Percentiles rank a stretch among this genome's conserved stretches.
Evolutionary conservation across 2,797 vertebrate species (phyloP).

Genomic region (Phrynocephalus forsythii): DNA sequence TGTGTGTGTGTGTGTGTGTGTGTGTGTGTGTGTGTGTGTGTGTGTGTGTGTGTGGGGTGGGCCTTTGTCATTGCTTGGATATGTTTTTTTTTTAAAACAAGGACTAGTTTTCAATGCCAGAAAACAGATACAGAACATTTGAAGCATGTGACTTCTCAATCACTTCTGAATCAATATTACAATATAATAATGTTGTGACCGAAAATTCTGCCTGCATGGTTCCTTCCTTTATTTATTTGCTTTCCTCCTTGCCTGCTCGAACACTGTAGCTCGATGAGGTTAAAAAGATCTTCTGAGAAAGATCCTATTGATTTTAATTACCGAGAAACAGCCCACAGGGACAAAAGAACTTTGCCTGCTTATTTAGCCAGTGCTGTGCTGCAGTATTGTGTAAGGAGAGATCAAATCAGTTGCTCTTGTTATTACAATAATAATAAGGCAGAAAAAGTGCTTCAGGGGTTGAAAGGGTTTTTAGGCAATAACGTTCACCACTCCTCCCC

Average conservation of each 20-base stretch:
- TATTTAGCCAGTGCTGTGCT: slow-evolving; percentile 88
- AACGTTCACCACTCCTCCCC: slow-evolving; percentile 71
- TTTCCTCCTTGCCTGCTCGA: slow-evolving; percentile 71
- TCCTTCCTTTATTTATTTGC: slow-evolving; percentile 73
- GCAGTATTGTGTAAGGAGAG: slow-evolving; percentile 90
- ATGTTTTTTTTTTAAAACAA: not conserved
- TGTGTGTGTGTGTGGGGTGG: too few species aligned
- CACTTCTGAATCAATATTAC: slow-evolving; percentile 47
- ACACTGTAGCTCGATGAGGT: slow-evolving; percentile 76
- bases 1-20: not conserved
- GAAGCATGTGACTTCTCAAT: slow-evolving; percentile 19
- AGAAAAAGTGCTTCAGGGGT: slow-evolving; percentile 84
- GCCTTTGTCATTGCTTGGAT: not conserved
- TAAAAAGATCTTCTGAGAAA: slow-evolving; percentile 88
- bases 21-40: too few species aligned
- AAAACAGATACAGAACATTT: not conserved
- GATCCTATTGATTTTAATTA: slow-evolving; percentile 99
- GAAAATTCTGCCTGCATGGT: slow-evolving; percentile 53
- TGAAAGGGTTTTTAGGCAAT: slow-evolving; percentile 78
- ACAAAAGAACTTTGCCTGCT: slow-evolving; percentile 93
- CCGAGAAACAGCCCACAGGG: slow-evolving; percentile 91
- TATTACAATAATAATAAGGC: slow-evolving; percentile 94
- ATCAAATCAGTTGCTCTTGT: slow-evolving; percentile 93
- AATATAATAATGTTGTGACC: slow-evolving; percentile 57
- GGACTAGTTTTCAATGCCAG: not conserved